Conservation (phyloP, 2,888 invertebrate genomes). For the Dascillus cervinus region DNA sequence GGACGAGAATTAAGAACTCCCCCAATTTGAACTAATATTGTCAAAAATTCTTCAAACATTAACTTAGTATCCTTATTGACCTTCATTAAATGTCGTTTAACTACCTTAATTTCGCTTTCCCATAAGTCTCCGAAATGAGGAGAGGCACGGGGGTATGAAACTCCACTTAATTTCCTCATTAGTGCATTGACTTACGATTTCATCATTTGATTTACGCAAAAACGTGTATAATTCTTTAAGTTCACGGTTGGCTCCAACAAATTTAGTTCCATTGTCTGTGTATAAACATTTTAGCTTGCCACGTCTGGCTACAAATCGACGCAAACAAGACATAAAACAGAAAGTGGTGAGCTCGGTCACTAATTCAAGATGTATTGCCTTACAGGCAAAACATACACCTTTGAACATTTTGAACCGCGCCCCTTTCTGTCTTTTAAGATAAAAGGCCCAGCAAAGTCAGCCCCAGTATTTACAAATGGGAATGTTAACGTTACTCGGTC, state of each 20-base stretch:
- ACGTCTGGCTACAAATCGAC: slow-evolving; percentile 1
- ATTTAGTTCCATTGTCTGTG: slow-evolving; percentile 3
- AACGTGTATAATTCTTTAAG: slow-evolving; percentile 1
- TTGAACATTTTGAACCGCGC: background rate
- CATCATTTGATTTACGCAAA: background rate
- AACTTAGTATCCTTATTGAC: slow-evolving; percentile 12
- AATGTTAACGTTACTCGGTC: background rate
- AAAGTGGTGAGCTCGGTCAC: slow-evolving; percentile 1
- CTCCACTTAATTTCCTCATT: slow-evolving; percentile 1
- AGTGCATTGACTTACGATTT: slow-evolving; percentile 1
- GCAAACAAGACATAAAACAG: slow-evolving; percentile 1
- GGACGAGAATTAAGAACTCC: slow-evolving; percentile 17
- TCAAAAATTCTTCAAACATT: slow-evolving; percentile 22
- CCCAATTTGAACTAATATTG: slow-evolving; percentile 15
- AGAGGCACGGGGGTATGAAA: background rate
- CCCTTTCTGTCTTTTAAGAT: background rate
- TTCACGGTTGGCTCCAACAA: slow-evolving; percentile 5
- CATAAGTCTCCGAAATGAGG: slow-evolving; percentile 25
- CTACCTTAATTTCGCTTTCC: slow-evolving; percentile 26
- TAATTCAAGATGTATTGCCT: slow-evolving; percentile 4
- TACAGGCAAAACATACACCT: slow-evolving; percentile 1
- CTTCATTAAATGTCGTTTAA: slow-evolving; percentile 23
- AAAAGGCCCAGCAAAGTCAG: slow-evolving; percentile 2
- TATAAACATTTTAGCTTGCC: background rate
- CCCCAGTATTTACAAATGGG: slow-evolving; percentile 4